Conservation (phyloP, 2,113 vertebrate species). For the Hiodon alosoides region DNA sequence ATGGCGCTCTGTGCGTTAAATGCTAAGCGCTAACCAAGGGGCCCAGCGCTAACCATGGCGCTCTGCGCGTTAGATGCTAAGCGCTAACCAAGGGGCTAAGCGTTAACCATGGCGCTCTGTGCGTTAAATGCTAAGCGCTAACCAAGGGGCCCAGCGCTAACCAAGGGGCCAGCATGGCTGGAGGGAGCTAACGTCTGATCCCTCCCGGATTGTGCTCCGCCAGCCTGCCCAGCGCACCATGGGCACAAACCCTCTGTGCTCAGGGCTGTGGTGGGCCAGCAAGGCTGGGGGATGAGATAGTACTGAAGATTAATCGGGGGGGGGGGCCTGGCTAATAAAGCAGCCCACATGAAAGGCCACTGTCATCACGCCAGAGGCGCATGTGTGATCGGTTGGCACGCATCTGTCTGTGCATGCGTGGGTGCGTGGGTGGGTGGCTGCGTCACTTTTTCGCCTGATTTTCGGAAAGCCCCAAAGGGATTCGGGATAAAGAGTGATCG, state of each 20-base stretch:
- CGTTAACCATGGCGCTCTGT: no score
- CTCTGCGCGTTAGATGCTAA: no score
- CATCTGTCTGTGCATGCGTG: background rate
- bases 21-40: no score
- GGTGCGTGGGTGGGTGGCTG: slow-evolving; percentile 4
- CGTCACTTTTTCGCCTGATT: background rate
- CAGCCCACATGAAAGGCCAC: slow-evolving; percentile 16
- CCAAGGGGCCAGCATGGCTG: no score
- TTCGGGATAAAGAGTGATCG: slow-evolving; percentile 6
- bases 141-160: no score
- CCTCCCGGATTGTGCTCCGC: no score
- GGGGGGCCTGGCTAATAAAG: slow-evolving; percentile 8
- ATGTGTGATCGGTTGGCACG: background rate
- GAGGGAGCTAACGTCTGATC: no score
- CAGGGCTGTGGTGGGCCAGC: background rate
- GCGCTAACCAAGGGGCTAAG: no score
- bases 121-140: no score
- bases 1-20: no score
- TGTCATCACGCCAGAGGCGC: slow-evolving; percentile 7
- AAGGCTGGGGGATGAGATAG: background rate
- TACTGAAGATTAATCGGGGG: background rate
- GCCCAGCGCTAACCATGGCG: no score
- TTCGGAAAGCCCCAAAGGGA: background rate
- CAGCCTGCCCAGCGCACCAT: no score
- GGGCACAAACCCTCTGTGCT: background rate